phyloP scores from a whole-genome alignment of 1,140 invertebrate species.

The Drosophila ohnishii region DNA sequence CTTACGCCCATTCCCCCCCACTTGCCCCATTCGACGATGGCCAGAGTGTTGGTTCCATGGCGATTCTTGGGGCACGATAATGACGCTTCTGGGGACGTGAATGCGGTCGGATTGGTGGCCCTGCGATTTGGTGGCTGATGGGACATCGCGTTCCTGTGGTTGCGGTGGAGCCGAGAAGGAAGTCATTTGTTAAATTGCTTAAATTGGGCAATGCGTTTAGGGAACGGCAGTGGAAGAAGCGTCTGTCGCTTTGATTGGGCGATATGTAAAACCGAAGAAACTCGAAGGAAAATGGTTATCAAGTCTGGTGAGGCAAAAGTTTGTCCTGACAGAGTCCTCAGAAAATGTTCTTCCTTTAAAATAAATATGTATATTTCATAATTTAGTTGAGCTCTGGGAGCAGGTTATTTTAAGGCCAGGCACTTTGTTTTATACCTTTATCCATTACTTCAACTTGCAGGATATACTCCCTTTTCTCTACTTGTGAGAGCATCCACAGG shows the following conservation, averaged over 20 bases:
- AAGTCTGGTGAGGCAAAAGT: slow-evolving; percentile 19
- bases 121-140: slow-evolving; percentile 27
- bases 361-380: neutral
- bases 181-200: slow-evolving; percentile 58
- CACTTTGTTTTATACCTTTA: neutral
- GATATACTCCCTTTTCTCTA: neutral
- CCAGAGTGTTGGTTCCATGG: slow-evolving; percentile 25
- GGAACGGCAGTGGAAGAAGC: neutral
- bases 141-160: slow-evolving; percentile 43
- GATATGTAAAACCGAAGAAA: slow-evolving; percentile 28
- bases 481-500: neutral
- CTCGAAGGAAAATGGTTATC: slow-evolving; percentile 21
- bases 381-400: neutral
- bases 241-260: slow-evolving; percentile 12
- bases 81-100: slow-evolving; percentile 55
- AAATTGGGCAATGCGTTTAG: slow-evolving; percentile 32
- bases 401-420: neutral
- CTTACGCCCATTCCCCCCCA: slow-evolving; percentile 10
- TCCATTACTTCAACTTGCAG: too few species aligned
- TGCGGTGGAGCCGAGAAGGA: slow-evolving; percentile 38
- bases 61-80: slow-evolving; percentile 38
- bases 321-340: neutral
- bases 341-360: neutral
- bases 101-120: slow-evolving; percentile 48
- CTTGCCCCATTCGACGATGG: slow-evolving; percentile 19